phyloP scores from a whole-genome alignment of 2,888 invertebrate species.

The Troides helena region DNA sequence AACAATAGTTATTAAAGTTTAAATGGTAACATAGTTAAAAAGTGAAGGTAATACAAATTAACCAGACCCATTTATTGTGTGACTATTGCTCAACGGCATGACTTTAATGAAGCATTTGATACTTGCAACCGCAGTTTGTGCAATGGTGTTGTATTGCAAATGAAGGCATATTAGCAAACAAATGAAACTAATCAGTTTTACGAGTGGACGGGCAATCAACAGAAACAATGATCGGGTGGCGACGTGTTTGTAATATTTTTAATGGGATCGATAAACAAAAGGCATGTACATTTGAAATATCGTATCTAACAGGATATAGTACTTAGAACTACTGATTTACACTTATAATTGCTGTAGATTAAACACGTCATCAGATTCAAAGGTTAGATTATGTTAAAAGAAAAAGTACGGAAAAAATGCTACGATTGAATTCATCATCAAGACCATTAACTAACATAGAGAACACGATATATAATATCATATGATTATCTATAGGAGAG shows the following conservation, averaged over 20 bases:
- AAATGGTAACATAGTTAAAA: conserved; percentile 19
- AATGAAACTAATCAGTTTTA: background rate
- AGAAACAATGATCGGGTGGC: background rate
- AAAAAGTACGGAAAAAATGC: too few relatives aligned
- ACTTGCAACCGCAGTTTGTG: conserved; percentile 25
- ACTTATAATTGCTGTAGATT: too few relatives aligned
- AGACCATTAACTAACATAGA: too few relatives aligned
- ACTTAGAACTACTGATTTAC: too few relatives aligned
- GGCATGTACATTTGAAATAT: too few relatives aligned
- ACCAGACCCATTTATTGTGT: conserved; percentile 7
- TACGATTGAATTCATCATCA: too few relatives aligned
- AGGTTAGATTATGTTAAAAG: too few relatives aligned
- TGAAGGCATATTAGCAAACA: background rate
- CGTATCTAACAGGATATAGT: too few relatives aligned
- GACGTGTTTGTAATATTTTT: background rate
- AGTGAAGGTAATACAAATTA: conserved; percentile 19
- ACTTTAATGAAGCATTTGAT: conserved; percentile 27
- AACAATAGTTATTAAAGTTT: conserved; percentile 13
- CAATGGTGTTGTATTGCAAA: conserved; percentile 8
- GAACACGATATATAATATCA: too few relatives aligned
- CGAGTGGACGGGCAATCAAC: background rate
- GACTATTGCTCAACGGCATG: conserved; percentile 15
- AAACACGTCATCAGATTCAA: too few relatives aligned
- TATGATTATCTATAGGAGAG: too few relatives aligned
- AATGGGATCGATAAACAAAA: background rate